Base-by-base conservation (phyloP, 2,113 vertebrate species). In the Arizona elegans region DNA sequence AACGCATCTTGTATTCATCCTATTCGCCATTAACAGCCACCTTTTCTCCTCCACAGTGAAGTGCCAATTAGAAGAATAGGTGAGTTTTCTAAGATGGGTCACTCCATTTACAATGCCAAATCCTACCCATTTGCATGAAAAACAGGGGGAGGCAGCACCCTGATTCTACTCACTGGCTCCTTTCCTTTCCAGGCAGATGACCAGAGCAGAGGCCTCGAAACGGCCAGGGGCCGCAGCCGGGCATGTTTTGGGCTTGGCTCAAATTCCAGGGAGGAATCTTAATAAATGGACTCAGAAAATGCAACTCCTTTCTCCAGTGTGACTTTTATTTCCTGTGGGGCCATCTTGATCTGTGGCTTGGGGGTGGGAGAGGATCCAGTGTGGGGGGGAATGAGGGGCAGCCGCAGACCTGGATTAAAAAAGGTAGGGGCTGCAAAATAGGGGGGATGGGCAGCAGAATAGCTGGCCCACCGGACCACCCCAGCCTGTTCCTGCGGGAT, bases 251-350 rank as follows among this genome's bases (percentile, higher is more conserved):
- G 81, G 29, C 13, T 92, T 24, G 5, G 43, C 19, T 1, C 24
- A 52, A 21, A 5, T 11, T 11, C 19, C 7, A 29, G 10, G 55
- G 17, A 12, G 7, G 23, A 52, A n/a, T 5, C 17, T 62, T 43
- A 92, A 92, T 87, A 92, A 92, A 92, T 24, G 33, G 91, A 87
- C 52, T 87, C 10, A 23, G 43, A 52, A 62, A 52, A 26, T 15
- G 43, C 85, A 53, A 3, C 75, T 26, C 2, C 26, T 54, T 8
- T 55, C n/a, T 55, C 4, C 6, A 0, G 6, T 19, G 13, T 33
- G n/a, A 75, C 70, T 81, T 38, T 81, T 8, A 9, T 38, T 38
- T 81, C 7, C 70, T 38, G 33, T 81, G 33, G 33, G 33, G 70
- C 8, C 8, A 81, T 21, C 17, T 81, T 81, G 15, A 9, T 21